Percentiles rank a stretch among this genome's conserved stretches.
These are phyloP conservation scores for Drosophila demipolita DNA, from an alignment of 2,888 invertebrate genomes.

Conservation along the genomic window DNA sequence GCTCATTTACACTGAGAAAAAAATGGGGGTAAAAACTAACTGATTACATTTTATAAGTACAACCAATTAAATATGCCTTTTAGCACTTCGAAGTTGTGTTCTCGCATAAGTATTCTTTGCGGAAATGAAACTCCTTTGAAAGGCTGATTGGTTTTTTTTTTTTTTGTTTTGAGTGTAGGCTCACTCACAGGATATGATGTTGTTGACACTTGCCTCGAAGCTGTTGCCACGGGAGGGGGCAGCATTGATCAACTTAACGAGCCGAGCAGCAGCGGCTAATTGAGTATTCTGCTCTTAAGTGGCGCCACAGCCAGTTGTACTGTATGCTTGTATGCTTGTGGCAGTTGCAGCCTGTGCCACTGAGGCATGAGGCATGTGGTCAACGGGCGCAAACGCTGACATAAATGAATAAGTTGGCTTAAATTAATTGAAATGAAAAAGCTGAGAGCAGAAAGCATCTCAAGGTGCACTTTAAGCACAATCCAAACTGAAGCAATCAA, in stretches of 20 bases:
- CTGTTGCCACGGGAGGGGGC: constrained; percentile 51
- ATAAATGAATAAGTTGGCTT: constrained; percentile 73
- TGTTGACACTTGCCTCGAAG: constrained; percentile 67
- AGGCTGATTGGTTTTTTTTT: neutral
- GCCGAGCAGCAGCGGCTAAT: constrained; percentile 52
- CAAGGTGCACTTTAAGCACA: constrained; percentile 39
- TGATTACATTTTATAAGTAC: neutral
- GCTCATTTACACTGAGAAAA: constrained; percentile 41
- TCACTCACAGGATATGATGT: constrained; percentile 43
- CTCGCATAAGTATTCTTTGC: neutral
- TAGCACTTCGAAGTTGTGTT: neutral
- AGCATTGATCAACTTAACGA: constrained; percentile 75
- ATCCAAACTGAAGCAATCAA: constrained; percentile 58
- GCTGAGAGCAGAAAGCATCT: constrained; percentile 10
- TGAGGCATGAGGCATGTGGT: neutral
- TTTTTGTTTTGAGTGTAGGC: constrained; percentile 31
- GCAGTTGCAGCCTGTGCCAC: constrained; percentile 24
- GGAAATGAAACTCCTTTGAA: neutral
- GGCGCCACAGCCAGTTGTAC: constrained; percentile 46
- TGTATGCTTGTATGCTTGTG: constrained; percentile 59
- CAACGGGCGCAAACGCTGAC: constrained; percentile 26
- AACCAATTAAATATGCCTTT: neutral
- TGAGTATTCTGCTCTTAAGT: constrained; percentile 76
- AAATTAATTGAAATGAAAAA: constrained; percentile 54
- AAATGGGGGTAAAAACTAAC: neutral